Percentiles rank a stretch among this genome's conserved stretches.
phyloP scores from a whole-genome alignment of 2,888 invertebrate species.

The Chelonus formosanus region DNA sequence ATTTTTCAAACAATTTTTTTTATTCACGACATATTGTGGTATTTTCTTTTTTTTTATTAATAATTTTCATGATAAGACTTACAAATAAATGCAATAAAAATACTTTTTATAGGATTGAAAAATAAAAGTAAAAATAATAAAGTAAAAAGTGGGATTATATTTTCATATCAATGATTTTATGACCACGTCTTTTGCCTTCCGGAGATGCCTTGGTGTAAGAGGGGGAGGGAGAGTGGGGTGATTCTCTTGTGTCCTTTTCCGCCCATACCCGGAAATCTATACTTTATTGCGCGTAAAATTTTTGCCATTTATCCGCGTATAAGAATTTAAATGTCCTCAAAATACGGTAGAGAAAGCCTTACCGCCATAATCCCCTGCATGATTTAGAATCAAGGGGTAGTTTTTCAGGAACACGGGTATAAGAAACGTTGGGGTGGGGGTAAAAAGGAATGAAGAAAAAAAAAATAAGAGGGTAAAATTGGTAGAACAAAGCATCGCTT shows the following conservation, averaged over 20 bases:
- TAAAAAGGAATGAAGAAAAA: slow-evolving; percentile 31
- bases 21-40: too few species aligned
- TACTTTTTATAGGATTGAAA: neutral
- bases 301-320: slow-evolving; percentile 66
- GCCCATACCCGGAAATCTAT: slow-evolving; percentile 58
- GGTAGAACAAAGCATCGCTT: slow-evolving; percentile 49
- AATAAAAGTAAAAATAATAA: neutral
- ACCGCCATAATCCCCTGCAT: slow-evolving; percentile 57
- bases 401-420: slow-evolving; percentile 38
- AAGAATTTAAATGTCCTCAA: slow-evolving; percentile 65
- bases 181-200: slow-evolving; percentile 49
- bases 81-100: too few species aligned
- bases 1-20: too few species aligned
- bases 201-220: neutral
- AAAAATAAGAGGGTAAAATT: slow-evolving; percentile 34
- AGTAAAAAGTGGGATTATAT: slow-evolving; percentile 52
- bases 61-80: too few species aligned
- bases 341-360: slow-evolving; percentile 34
- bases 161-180: slow-evolving; percentile 66
- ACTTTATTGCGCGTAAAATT: slow-evolving; percentile 66
- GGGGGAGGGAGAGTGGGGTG: neutral
- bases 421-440: slow-evolving; percentile 34
- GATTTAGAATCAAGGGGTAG: slow-evolving; percentile 59
- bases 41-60: too few species aligned
- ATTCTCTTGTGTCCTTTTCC: slow-evolving; percentile 42